A percentile compares a stretch with the other conserved stretches of the same genome.
Conservation (phyloP, 2,113 vertebrate genomes). For the Dendropsophus ebraccatus region DNA sequence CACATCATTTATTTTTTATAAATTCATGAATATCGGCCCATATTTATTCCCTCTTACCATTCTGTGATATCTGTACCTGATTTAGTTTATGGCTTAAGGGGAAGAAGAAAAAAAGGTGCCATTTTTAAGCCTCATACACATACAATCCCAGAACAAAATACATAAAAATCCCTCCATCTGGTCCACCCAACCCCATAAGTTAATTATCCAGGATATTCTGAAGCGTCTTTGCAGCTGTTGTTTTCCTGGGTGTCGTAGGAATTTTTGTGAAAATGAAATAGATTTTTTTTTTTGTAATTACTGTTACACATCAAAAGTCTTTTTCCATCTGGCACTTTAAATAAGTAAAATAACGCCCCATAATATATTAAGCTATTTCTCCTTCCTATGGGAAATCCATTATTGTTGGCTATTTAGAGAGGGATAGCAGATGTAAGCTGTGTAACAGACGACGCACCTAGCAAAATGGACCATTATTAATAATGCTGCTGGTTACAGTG, state of each 20-base stretch:
- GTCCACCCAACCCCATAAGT: constrained; percentile 29
- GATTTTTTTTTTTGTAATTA: constrained; percentile 7
- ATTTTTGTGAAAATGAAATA: constrained; percentile 25
- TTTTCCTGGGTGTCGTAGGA: constrained; percentile 24
- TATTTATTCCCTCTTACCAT: neutral
- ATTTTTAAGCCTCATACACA: constrained; percentile 3
- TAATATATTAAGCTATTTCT: constrained; percentile 17
- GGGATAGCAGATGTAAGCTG: neutral
- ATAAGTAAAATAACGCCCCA: constrained; percentile 24
- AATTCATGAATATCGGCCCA: neutral
- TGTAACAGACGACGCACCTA: neutral
- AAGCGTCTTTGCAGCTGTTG: constrained; percentile 15
- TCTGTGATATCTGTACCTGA: neutral
- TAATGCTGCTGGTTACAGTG: neutral
- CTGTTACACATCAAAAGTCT: constrained; percentile 24
- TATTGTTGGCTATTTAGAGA: constrained; percentile 20
- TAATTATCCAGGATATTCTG: constrained; percentile 19
- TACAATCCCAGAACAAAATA: constrained; percentile 2
- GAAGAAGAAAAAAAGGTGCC: neutral
- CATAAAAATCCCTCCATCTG: constrained; percentile 21
- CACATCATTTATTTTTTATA: no score
- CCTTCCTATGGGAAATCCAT: constrained; percentile 23
- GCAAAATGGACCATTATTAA: constrained; percentile 8
- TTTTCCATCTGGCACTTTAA: constrained; percentile 28
- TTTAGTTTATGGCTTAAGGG: neutral